phyloP scores from a whole-genome alignment of 1,140 invertebrate species.

The Pectinophora gossypiella region DNA sequence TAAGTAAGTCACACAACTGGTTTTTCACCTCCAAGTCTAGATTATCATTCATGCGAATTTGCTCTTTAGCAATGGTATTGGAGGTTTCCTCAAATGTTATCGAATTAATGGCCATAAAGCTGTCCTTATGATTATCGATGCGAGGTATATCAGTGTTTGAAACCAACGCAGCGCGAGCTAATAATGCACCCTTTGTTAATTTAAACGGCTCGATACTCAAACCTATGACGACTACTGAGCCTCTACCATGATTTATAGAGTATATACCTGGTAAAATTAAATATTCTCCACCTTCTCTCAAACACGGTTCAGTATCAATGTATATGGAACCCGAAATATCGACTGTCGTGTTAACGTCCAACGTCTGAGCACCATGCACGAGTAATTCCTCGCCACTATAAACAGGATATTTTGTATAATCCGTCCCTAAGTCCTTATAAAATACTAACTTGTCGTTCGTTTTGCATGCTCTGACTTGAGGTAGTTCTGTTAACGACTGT shows the following conservation, averaged over 20 bases:
- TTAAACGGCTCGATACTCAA: not conserved
- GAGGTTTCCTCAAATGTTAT: no score
- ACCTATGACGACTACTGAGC: not conserved
- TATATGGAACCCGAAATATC: not conserved
- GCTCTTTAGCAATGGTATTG: no score
- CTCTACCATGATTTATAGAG: not conserved
- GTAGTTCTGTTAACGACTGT: not conserved
- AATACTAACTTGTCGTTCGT: not conserved
- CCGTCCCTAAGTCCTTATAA: not conserved
- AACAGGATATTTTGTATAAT: not conserved
- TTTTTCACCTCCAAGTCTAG: no score
- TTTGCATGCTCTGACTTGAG: not conserved
- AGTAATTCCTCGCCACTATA: not conserved
- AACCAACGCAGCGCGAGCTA: not conserved
- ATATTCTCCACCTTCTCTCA: not conserved
- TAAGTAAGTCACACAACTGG: no score
- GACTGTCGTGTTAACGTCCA: not conserved
- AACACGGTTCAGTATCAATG: not conserved
- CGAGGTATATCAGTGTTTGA: no score
- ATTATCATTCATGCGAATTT: no score
- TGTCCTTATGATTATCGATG: no score
- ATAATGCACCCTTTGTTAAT: not conserved
- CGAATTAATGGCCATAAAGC: no score
- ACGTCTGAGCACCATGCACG: not conserved
- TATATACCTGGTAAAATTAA: not conserved